Percentiles rank a stretch among this genome's conserved stretches.
These are phyloP conservation scores for Euura lappo DNA, from an alignment of 1,140 invertebrate genomes.

Conservation along the genomic window DNA sequence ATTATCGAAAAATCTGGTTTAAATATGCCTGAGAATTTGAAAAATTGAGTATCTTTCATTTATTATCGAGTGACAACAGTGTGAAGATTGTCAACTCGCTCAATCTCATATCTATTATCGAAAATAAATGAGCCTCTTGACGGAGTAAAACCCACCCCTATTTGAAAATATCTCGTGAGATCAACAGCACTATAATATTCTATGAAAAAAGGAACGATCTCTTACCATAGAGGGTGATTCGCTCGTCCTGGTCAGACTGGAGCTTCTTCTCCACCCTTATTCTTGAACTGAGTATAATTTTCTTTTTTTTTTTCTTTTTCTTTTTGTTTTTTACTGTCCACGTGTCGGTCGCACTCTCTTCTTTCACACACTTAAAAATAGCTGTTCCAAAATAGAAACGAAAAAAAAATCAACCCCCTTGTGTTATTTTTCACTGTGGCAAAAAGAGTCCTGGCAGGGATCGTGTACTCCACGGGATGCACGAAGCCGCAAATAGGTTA, in stretches of 20 bases:
- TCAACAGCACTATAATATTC: no score
- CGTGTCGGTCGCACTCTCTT: background rate
- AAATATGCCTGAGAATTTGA: no score
- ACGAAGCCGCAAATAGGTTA: conserved; percentile 2
- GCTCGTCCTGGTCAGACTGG: background rate
- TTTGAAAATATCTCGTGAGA: no score
- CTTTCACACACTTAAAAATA: background rate
- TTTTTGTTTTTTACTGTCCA: background rate
- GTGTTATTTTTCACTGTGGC: background rate
- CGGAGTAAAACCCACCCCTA: no score
- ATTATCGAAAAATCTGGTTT: no score
- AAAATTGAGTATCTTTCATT: no score
- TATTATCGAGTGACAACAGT: no score
- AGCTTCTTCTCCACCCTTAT: background rate
- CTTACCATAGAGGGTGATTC: conserved; percentile 4
- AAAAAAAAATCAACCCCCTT: background rate
- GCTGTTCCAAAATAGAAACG: background rate
- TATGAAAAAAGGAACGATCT: no score
- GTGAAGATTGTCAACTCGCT: no score
- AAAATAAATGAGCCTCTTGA: no score
- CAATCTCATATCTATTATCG: no score
- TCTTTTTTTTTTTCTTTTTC: no score
- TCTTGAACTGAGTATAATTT: background rate
- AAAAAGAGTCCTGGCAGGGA: background rate
- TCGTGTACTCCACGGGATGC: background rate